These are phyloP conservation scores for Mus pahari DNA, from an alignment of 2,113 vertebrate species.

Conservation along the genomic window DNA sequence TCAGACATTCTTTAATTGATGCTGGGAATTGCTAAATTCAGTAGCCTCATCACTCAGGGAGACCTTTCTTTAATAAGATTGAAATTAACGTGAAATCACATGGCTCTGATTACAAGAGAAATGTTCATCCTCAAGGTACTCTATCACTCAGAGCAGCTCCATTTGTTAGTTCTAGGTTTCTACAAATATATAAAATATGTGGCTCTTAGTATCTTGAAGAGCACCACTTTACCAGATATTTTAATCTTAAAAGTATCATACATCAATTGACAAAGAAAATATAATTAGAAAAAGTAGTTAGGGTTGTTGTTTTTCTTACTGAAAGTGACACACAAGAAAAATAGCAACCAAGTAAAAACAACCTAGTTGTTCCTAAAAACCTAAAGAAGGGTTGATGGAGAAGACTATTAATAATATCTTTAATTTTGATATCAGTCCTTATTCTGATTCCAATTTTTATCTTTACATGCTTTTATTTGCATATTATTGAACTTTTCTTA, in stretches of 20 bases:
- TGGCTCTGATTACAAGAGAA: constrained; percentile 79
- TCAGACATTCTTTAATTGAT: constrained; percentile 66
- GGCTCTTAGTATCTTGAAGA: constrained; percentile 6
- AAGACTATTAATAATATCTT: background rate
- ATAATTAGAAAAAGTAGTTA: background rate
- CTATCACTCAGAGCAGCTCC: constrained; percentile 83
- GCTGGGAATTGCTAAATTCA: constrained; percentile 70
- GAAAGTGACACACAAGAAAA: background rate
- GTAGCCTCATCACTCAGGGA: constrained; percentile 81
- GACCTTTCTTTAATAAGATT: constrained; percentile 85
- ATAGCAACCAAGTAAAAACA: background rate
- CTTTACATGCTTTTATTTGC: background rate
- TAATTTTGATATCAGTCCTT: constrained; percentile 14
- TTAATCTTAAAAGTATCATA: constrained; percentile 75
- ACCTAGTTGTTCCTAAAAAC: constrained; percentile 14
- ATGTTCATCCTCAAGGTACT: constrained; percentile 76
- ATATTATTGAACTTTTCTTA: background rate
- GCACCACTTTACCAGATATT: background rate
- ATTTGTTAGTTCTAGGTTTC: constrained; percentile 83
- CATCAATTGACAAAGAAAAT: background rate
- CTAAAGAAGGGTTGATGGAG: background rate
- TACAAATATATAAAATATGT: background rate
- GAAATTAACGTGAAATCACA: constrained; percentile 86
- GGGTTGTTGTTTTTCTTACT: constrained; percentile 10
- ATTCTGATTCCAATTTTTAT: constrained; percentile 41